A percentile compares a stretch with the other conserved stretches of the same genome.
Conservation (phyloP, 2,797 vertebrate species). For the Arremon brunneinucha region DNA sequence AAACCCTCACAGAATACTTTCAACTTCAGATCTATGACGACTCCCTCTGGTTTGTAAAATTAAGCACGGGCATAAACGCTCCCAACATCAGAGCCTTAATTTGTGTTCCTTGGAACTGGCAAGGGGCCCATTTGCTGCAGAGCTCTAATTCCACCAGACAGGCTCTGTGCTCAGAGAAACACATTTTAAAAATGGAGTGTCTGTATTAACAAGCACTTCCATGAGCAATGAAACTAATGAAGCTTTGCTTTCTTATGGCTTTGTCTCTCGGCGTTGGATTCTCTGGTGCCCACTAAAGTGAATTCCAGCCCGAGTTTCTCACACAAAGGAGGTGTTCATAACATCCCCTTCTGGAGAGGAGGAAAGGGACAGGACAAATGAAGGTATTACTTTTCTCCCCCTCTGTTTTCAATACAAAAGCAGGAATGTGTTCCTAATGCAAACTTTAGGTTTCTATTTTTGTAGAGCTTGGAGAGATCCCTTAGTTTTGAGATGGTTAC, state of each 20-base stretch:
- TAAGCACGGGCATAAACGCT: constrained; percentile 23
- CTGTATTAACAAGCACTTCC: constrained; percentile 64
- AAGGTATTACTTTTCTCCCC: neutral
- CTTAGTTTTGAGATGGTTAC: neutral
- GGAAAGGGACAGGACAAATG: constrained; percentile 5
- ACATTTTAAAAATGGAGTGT: constrained; percentile 55
- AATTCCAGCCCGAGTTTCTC: constrained; percentile 35
- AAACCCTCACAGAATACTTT: neutral
- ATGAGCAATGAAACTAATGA: constrained; percentile 66
- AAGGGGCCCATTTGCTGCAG: constrained; percentile 41
- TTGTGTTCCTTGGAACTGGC: constrained; percentile 55
- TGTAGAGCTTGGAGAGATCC: neutral
- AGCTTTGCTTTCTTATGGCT: constrained; percentile 40
- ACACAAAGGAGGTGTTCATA: neutral
- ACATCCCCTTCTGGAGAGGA: neutral
- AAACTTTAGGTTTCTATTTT: neutral
- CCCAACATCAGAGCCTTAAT: constrained; percentile 45
- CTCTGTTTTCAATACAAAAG: neutral
- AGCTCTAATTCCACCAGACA: constrained; percentile 57
- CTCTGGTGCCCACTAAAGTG: constrained; percentile 58
- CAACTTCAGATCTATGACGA: neutral
- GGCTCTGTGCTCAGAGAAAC: constrained; percentile 21
- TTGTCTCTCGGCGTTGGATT: constrained; percentile 15
- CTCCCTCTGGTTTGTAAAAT: constrained; percentile 50
- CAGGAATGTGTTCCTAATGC: neutral